Base-by-base conservation (phyloP, 2,797 vertebrate species). In the Diglossa cyanea region DNA sequence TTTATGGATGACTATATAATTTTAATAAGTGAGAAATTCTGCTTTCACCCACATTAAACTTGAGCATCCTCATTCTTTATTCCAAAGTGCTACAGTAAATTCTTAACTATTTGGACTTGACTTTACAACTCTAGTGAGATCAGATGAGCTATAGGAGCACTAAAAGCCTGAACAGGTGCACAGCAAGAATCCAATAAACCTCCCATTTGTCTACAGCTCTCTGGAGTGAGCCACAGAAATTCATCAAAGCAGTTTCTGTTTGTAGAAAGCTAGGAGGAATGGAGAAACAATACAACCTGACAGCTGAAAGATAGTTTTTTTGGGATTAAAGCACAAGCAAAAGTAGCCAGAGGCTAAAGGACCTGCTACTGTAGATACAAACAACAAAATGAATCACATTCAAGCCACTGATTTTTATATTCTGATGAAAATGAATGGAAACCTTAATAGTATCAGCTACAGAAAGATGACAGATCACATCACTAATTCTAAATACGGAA, bases 261-360 rank as follows among this genome's bases (percentile, higher is more conserved):
- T 90, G 23, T 47, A 96, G 93, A 91, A 94, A 71, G 70, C 73
- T 33, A 87, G 79, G 71, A 93, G 47, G 35, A 90, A 71, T 33
- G 6, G 60, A 92, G 39, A 93, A 93, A 79, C 66, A 88, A 61
- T 75, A 65, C 31, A 94, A 80, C 48, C 30, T 89, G 80, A 88
- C 85, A 90, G 93, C 55, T 44, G 42, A 93, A 72, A 93, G 13
- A 33, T 9, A 9, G 7, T 51, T 39, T 79, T 67, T 40, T 82
- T 73, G n/a, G 13, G 20, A 78, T 78, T 80, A 54, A 94, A 94
- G 63, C 66, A 62, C 30, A 82, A 89, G 12, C 74, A 51, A 77
- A 76, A 86, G 61, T 68, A 79, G 79, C 65, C n/a, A 57, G 72
- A 82, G 71, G 65, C 61, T 75, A 55, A 93, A 86, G 51, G 48